A percentile compares a stretch with the other conserved stretches of the same genome.
phyloP scores from a whole-genome alignment of 1,140 invertebrate species.

The Hylaeus anthracinus region DNA sequence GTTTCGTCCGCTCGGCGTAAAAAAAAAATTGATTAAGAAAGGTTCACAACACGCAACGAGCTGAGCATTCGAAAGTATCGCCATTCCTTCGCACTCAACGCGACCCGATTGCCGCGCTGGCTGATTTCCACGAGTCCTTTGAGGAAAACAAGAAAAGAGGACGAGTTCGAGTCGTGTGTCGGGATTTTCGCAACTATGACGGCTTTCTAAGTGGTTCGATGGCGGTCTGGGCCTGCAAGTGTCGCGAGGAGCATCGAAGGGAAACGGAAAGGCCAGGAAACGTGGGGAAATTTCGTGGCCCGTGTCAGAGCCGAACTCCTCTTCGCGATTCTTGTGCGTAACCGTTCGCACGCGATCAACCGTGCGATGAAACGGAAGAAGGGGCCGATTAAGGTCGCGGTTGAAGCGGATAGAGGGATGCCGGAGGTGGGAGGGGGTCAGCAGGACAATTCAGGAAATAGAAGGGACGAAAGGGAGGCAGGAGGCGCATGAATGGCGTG shows the following conservation, averaged over 20 bases:
- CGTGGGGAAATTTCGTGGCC: not conserved
- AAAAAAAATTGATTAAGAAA: too few relatives aligned
- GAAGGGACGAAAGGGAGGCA: slow-evolving; percentile 16
- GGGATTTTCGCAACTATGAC: slow-evolving; percentile 16
- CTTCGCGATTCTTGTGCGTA: slow-evolving; percentile 1
- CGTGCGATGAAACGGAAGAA: slow-evolving; percentile 38
- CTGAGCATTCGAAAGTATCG: not conserved
- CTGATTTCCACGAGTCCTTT: not conserved
- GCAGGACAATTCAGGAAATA: not conserved
- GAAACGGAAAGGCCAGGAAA: slow-evolving; percentile 10
- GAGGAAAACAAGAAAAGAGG: not conserved
- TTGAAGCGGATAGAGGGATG: not conserved
- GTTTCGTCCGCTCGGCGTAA: too few relatives aligned
- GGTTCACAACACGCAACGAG: too few relatives aligned
- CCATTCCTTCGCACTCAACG: not conserved
- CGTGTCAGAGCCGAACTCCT: too few relatives aligned
- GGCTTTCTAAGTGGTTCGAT: slow-evolving; percentile 29
- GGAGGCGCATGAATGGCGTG: slow-evolving; percentile 9
- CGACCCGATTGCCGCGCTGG: slow-evolving; percentile 8
- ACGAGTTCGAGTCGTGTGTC: not conserved
- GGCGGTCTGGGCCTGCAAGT: not conserved
- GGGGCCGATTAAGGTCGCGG: slow-evolving; percentile 39
- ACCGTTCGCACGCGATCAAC: slow-evolving; percentile 44
- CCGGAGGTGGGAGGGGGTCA: too few relatives aligned
- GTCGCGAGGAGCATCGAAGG: slow-evolving; percentile 20